A percentile compares a stretch with the other conserved stretches of the same genome.
These are phyloP conservation scores for Gymnosoma rotundatum DNA, from an alignment of 2,888 invertebrate genomes.

Conservation along the genomic window DNA sequence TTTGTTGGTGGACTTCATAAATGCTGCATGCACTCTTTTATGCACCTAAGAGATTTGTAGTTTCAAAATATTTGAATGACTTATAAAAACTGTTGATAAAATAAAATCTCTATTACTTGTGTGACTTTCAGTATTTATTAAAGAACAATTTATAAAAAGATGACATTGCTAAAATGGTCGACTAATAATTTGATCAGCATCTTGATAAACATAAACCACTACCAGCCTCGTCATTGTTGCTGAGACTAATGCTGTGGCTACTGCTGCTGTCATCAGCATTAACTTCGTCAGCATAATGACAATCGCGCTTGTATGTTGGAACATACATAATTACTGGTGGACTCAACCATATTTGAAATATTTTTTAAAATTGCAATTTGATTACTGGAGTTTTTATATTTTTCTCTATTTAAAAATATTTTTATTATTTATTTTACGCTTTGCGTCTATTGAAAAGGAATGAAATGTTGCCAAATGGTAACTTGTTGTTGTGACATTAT, in stretches of 20 bases:
- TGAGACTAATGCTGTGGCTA: neutral
- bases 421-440: slow-evolving; percentile 16
- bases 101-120: neutral
- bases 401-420: neutral
- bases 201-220: slow-evolving; percentile 27
- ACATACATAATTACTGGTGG: slow-evolving; percentile 64
- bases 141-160: slow-evolving; percentile 53
- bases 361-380: slow-evolving; percentile 67
- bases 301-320: slow-evolving; percentile 52
- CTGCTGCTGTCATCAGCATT: slow-evolving; percentile 41
- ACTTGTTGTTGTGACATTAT: slow-evolving; percentile 60
- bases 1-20: too few species aligned
- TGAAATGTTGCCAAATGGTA: slow-evolving; percentile 61
- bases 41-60: too few species aligned
- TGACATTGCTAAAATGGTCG: slow-evolving; percentile 63
- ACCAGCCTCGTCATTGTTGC: slow-evolving; percentile 13
- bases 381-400: slow-evolving; percentile 46
- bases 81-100: too few species aligned
- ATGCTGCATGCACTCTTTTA: too few species aligned
- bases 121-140: slow-evolving; percentile 32
- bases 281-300: too few species aligned
- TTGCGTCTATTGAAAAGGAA: slow-evolving; percentile 40
- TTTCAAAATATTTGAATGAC: too few species aligned
- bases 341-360: slow-evolving; percentile 65
- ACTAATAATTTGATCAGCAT: slow-evolving; percentile 42